Conservation (phyloP, 2,888 invertebrate genomes). For the Oxystoma pomonae region DNA sequence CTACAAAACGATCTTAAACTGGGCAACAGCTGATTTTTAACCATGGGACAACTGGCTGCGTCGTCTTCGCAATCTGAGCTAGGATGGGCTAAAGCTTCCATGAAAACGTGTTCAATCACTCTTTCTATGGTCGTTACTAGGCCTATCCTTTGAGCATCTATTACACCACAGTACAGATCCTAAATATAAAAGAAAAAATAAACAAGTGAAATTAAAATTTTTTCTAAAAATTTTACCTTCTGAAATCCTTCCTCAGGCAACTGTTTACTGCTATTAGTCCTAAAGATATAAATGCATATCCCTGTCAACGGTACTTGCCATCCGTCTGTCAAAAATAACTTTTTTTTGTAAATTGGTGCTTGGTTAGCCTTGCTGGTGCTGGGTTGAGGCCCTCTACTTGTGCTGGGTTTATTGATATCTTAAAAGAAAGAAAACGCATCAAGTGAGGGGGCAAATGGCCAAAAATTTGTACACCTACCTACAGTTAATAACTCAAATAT, state of each 20-base stretch:
- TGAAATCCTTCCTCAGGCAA: slow-evolving; percentile 91
- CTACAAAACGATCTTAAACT: slow-evolving; percentile 84
- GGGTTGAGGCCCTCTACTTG: slow-evolving; percentile 39
- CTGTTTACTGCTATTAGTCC: slow-evolving; percentile 79
- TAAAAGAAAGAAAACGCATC: no score
- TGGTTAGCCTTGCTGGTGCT: slow-evolving; percentile 43
- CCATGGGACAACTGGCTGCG: slow-evolving; percentile 71
- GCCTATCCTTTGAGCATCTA: slow-evolving; percentile 74
- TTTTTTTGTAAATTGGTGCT: slow-evolving; percentile 58
- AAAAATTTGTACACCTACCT: no score
- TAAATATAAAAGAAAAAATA: slow-evolving; percentile 24
- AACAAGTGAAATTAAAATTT: background rate
- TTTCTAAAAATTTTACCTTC: slow-evolving; percentile 52
- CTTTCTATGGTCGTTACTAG: slow-evolving; percentile 84
- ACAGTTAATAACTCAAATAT: no score
- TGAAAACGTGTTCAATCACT: slow-evolving; percentile 83
- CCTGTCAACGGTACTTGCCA: slow-evolving; percentile 79
- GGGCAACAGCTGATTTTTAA: slow-evolving; percentile 78
- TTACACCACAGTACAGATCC: slow-evolving; percentile 68
- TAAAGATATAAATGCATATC: slow-evolving; percentile 80
- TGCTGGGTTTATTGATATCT: slow-evolving; percentile 37
- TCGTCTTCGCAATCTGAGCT: slow-evolving; percentile 78
- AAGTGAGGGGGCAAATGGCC: no score
- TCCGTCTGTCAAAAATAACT: slow-evolving; percentile 80
- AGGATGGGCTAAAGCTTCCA: slow-evolving; percentile 84